Conservation (phyloP, 2,797 vertebrate species). For the Karalla daura region DNA sequence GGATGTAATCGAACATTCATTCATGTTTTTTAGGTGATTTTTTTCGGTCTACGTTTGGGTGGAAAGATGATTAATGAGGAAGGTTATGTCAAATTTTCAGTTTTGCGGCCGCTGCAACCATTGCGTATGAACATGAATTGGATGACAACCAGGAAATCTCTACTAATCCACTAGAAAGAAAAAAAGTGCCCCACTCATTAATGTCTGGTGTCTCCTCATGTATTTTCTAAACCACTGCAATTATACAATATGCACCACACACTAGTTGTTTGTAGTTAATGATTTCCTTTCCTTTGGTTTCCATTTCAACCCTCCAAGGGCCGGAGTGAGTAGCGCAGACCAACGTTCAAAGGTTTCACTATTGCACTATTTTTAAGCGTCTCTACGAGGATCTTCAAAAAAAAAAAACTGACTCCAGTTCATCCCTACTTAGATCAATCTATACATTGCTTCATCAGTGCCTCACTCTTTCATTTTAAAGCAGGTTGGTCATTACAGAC, state of each 20-base stretch:
- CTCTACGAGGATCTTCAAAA: neutral
- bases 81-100: too few relatives aligned
- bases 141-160: too few relatives aligned
- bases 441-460: constrained; percentile 10
- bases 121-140: too few relatives aligned
- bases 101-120: too few relatives aligned
- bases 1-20: too few relatives aligned
- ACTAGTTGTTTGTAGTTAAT: neutral
- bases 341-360: constrained; percentile 1
- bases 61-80: too few relatives aligned
- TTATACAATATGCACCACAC: neutral
- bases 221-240: neutral
- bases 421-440: neutral
- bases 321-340: neutral
- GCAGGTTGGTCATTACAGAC: constrained; percentile 42
- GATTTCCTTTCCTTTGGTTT: neutral
- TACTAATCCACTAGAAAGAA: too few relatives aligned
- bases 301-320: neutral
- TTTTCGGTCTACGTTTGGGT: too few relatives aligned
- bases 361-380: constrained; percentile 25
- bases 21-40: too few relatives aligned
- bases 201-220: neutral
- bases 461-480: constrained; percentile 41
- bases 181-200: too few relatives aligned
- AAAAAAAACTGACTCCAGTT: neutral